Evolutionary conservation across 2,797 vertebrate species (phyloP), one percentile per base, ranked within the genome.

Genomic region (Danio kyathit): DNA sequence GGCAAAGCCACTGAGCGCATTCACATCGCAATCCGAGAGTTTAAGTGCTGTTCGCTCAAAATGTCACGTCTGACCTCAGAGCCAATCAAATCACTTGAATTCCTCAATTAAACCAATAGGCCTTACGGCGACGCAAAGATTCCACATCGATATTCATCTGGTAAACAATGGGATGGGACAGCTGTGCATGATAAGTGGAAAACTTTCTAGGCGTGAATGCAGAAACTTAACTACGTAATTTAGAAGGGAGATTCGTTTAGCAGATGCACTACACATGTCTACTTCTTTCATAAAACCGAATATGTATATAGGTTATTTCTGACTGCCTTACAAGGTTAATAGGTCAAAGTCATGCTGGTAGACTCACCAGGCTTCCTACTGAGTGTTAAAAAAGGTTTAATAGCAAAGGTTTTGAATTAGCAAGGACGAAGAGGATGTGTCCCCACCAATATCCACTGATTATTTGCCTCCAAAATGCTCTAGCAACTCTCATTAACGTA

Each of bases 161-260:
- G 86, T 90, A 92, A 91, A 93, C 89, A 91, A 74, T 14, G 70
- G 29, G 79, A 92, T 89, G 88, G 89, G 29, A 90, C 90, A 91
- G 91, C 91, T 87, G 87, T 74, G 85, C 49, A 46, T 21, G 66
- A 48, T 6, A 38, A 74, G 63, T 81, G 84, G 81, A 63, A 80
- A 64, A 43, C 49, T 74, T 79, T 19, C 17, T 21, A 11, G 13
- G 6, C 60, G 16, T 29, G 40, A 38, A 38, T 38, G 59, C 40
- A 52, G 66, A 73, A 40, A 38, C 12, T 48, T 82, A 6, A 71
- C 29, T 0, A 9, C 1, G 1, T 6, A 7, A 17, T 57, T 76
- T 11, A 56, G 4, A 21, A 57, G 1, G 7, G 17, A 38, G 10
- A 48, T 49, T 54, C 0, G 14, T 64, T 65, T 29, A 57, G n/a